Base-by-base conservation (phyloP, 2,797 vertebrate species). In the Takifugu ocellatus region DNA sequence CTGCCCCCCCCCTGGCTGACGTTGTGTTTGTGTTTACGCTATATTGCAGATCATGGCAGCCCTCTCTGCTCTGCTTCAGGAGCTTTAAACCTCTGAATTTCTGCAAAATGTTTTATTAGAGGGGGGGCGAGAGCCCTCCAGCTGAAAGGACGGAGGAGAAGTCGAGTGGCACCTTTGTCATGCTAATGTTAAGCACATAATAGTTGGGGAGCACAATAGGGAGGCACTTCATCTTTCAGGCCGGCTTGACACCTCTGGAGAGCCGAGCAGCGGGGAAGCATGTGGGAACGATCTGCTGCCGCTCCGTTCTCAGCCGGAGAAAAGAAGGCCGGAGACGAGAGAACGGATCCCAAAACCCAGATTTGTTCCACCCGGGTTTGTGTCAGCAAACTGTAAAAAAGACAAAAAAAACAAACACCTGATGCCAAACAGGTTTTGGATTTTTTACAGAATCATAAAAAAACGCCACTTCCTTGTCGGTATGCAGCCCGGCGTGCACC, bases 181-280 rank as follows among this genome's bases (percentile, higher is more conserved):
- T 98, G 96, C 92, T 95, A 97, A 98, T 98, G 93, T 93, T 95
- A 96, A 97, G 94, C 95, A 97, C 95, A 98, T 95, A 98, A 98
- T 96, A 94, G 96, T 95, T 90, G 88, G 89, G 91, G 84, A 86
- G 90, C 92, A 98, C 96, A 98, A 98, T 96, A 89, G 90, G 81
- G 91, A 91, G 94, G 92, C 94, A 96, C 95, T 98, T 97, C 96
- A 98, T 98, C 96, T 95, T 93, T 94, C 92, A 94, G 93, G 91
- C 91, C 79, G 81, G 91, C 93, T 86, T 96, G 96, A 98, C 96
- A 97, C 94, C 94, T 97, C 94, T 94, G 93, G 93, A 91, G 94
- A 94, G 94, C 92, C 74, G 90, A 97, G 90, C 96, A 91, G 92
- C 92, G 84, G 96, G 96, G 94, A 95, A 95, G 93, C 93, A 98